These are phyloP conservation scores for Polydrusus pterygomalis DNA, from an alignment of 2,888 invertebrate species.

Conservation along the genomic window DNA sequence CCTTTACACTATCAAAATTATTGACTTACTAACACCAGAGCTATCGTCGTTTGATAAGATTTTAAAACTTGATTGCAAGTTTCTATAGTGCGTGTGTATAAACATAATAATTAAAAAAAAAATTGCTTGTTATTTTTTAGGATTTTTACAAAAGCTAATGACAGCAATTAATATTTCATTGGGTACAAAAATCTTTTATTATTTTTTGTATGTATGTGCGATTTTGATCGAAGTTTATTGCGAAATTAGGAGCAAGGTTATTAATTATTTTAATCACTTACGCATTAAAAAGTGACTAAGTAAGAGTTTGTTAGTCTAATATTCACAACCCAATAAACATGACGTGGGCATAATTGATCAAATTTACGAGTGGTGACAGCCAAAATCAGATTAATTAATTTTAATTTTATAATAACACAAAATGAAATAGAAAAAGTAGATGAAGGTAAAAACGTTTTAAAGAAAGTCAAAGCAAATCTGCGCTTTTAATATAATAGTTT, in stretches of 20 bases:
- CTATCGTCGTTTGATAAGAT: too few species aligned
- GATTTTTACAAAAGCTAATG: too few species aligned
- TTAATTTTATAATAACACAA: not conserved
- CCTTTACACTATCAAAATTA: too few species aligned
- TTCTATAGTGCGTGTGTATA: too few species aligned
- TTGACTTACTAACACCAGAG: too few species aligned
- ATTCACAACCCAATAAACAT: slow-evolving; percentile 18
- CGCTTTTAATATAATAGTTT: too few species aligned
- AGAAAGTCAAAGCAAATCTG: not conserved
- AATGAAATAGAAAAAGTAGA: not conserved
- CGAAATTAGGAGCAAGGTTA: slow-evolving; percentile 7
- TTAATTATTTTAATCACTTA: slow-evolving; percentile 6
- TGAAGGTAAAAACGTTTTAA: not conserved
- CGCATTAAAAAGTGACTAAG: slow-evolving; percentile 1
- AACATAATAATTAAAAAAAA: too few species aligned
- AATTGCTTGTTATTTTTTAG: too few species aligned
- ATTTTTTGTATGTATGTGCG: not conserved
- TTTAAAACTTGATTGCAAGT: too few species aligned
- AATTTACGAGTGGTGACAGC: slow-evolving; percentile 10
- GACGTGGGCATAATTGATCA: slow-evolving; percentile 2
- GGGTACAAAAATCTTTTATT: not conserved
- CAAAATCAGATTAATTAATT: slow-evolving; percentile 8
- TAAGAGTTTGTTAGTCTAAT: slow-evolving; percentile 2
- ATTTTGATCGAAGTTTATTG: not conserved
- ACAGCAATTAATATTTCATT: too few species aligned